Evolutionary conservation across 2,113 vertebrate genomes (phyloP), one percentile per base, ranked within the genome.

Genomic region (Seriola aureovittata): DNA sequence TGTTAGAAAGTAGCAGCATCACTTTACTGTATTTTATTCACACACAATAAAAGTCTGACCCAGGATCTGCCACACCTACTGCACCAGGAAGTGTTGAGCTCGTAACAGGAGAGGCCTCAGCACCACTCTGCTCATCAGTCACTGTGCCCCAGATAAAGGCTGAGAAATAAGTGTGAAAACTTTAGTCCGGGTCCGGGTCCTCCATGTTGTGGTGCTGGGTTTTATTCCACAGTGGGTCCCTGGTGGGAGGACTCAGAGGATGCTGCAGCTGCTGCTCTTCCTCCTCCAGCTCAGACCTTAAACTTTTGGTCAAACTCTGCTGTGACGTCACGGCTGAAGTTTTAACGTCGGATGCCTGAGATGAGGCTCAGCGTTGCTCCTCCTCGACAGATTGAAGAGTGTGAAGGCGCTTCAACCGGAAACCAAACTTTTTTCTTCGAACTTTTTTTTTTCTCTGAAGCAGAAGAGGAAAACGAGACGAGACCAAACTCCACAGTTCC

Each of bases 401-500:
- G 84, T 71, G 29, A 75, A 77, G 54, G 54, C 50, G 75, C 82
- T 83, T 88, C 19, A 75, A 89, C 89, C 89, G 92, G 92, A 93
- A 93, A 91, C 89, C 62, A 85, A 90, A 88, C 74, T 90, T 85
- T 86, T 87, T 82, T 84, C 76, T 86, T 71, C 71, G 40, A 85
- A 82, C 21, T 25, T 71, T 82, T 84, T 65, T 50, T 12, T 71
- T 79, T 84, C 65, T 50, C 46, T 69, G 64, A 75, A 34, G 62
- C 79, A 71, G 64, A 81, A 81, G 82, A 91, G 66, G 70, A 66
- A 84, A 23, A 81, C 32, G 48, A 54, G 60, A 44, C 75, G 72
- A 75, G 1, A 44, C 23, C 44, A 85, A 50, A 68, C 63, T 0
- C 2, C 36, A 50, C 77, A 62, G 77, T 89, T 93, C 90, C 88